Conservation (phyloP, 2,888 invertebrate genomes). For the Timandra comae region DNA sequence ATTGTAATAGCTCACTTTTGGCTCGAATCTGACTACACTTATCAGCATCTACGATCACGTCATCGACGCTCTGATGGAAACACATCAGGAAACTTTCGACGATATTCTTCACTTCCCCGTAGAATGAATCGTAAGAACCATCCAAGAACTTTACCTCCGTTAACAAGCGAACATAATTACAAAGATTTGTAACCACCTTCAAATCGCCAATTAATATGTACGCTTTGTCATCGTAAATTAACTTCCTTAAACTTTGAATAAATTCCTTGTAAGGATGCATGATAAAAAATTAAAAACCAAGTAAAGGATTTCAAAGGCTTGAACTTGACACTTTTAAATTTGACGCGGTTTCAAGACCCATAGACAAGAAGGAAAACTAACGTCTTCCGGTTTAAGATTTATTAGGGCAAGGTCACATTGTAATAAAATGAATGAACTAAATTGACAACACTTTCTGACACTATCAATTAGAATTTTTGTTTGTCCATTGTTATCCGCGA, state of each 20-base stretch:
- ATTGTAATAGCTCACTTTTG: slow-evolving; percentile 28
- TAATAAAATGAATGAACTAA: no score
- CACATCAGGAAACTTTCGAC: slow-evolving; percentile 38
- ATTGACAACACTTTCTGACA: no score
- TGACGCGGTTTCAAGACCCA: no score
- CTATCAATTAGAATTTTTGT: no score
- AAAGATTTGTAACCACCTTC: slow-evolving; percentile 37
- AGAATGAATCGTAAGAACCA: slow-evolving; percentile 38
- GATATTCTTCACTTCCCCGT: slow-evolving; percentile 42
- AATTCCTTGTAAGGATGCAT: slow-evolving; percentile 46
- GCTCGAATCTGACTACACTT: slow-evolving; percentile 21
- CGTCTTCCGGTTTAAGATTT: no score
- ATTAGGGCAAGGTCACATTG: no score
- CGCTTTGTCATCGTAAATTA: slow-evolving; percentile 27
- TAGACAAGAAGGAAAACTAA: no score
- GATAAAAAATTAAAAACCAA: slow-evolving; percentile 5
- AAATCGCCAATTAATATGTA: slow-evolving; percentile 28
- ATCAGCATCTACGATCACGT: slow-evolving; percentile 34
- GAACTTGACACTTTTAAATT: slow-evolving; percentile 10
- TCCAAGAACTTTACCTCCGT: slow-evolving; percentile 31
- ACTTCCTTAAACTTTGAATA: slow-evolving; percentile 31
- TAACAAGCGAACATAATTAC: slow-evolving; percentile 31
- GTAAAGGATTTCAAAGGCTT: no score
- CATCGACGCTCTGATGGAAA: slow-evolving; percentile 36
- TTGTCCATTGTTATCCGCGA: no score